These are phyloP conservation scores for Scytalopus superciliaris DNA, from an alignment of 2,113 vertebrate species.

Conservation along the genomic window DNA sequence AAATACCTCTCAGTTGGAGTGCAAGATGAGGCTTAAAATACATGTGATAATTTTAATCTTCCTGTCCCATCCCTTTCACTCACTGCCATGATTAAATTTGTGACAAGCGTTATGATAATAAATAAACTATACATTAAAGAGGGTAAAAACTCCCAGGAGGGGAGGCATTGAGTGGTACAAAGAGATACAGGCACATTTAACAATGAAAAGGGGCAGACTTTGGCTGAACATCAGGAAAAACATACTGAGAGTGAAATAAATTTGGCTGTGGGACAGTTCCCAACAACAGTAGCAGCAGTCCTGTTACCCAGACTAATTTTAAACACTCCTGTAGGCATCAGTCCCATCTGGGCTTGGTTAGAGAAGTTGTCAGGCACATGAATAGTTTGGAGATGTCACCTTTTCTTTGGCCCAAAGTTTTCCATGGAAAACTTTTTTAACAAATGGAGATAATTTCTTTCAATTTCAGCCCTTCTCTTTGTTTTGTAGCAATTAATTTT, in stretches of 20 bases:
- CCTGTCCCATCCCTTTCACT: not conserved
- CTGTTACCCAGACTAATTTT: not conserved
- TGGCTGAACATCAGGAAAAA: constrained; percentile 40
- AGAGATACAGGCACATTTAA: not conserved
- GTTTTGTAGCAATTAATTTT: not conserved
- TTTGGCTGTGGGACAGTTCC: not conserved
- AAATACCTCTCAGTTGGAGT: not conserved
- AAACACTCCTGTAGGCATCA: not conserved
- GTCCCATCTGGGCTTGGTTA: not conserved
- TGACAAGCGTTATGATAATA: not conserved
- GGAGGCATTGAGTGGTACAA: not conserved
- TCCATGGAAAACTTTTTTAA: not conserved
- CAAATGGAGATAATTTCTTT: not conserved
- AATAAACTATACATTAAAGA: not conserved
- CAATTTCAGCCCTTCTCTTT: not conserved
- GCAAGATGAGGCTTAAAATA: not conserved
- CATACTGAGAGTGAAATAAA: constrained; percentile 12
- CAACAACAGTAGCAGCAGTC: constrained; percentile 1
- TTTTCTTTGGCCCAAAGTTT: not conserved
- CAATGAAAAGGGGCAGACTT: not conserved
- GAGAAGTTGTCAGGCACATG: not conserved
- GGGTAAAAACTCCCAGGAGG: not conserved
- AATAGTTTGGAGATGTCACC: not conserved
- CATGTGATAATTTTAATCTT: not conserved
- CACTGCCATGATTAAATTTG: not conserved